Base-by-base conservation (phyloP, 2,888 invertebrate species). In the Crepidodera aurea region DNA sequence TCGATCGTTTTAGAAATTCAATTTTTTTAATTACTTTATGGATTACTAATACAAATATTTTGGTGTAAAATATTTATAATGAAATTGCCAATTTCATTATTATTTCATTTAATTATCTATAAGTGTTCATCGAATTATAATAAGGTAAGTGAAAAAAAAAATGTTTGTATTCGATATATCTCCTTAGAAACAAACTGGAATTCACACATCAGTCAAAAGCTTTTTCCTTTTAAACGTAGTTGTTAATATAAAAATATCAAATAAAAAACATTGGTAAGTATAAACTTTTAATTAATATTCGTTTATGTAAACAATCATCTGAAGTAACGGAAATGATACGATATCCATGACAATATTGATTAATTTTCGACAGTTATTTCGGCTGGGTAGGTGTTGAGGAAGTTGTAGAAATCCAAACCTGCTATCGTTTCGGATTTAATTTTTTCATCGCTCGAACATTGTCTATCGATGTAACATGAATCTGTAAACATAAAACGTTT, bases 401-500 rank as follows among this genome's bases (percentile, higher is more conserved):
- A 61, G 51, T 69, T 75, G 63, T 74, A 76, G n/a, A 76, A 61
- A 40, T 76, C 75, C 16, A 75, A 13, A 6, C 74, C 70, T 22
- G 62, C 42, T 0, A 69, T 16, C 32, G 66, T 68, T 22, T 71
- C 73, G 3, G 67, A 25, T 32, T 66, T 65, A 39, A 65, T 57
- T 64, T 75, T 76, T 54, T 80, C 79, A 1, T 77, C 72, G 7
- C 57, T 12, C 2, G 63, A 48, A 56, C 73, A 73, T 42, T 77
- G 69, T 56, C 78, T 73, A 60, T 84, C 83, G 13, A 76, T 69
- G 51, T 77, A 72, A 67, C 83, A 83, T 2, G 81, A 79, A 66
- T 83, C 83, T 83, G 71, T 16, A 77, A 75, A 25, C n/a, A 25
- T n/a, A 44, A 4, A 12, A n/a, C n/a, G n/a, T n/a, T n/a, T n/a